Percentiles rank a stretch among this genome's conserved stretches.
phyloP scores from a whole-genome alignment of 2,888 invertebrate genomes.

The Trimorus sp. region DNA sequence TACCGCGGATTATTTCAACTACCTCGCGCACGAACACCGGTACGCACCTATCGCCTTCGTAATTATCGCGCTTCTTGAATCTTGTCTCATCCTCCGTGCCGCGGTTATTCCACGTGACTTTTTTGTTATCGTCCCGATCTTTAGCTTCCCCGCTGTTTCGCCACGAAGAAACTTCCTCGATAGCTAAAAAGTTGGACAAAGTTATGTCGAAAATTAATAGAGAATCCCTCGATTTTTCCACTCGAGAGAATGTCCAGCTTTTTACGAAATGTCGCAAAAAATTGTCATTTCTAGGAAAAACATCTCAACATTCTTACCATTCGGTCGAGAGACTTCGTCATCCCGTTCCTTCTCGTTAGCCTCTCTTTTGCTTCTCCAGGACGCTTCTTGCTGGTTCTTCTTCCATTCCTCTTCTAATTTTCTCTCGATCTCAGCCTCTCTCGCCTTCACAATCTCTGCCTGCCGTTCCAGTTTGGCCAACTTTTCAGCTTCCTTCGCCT shows the following conservation, averaged over 20 bases:
- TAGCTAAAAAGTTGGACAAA: constrained; percentile 13
- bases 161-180: constrained; percentile 37
- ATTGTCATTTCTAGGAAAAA: background rate
- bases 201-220: constrained; percentile 5
- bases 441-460: constrained; percentile 86
- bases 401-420: constrained; percentile 83
- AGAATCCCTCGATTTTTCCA: no score
- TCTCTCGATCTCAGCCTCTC: constrained; percentile 88
- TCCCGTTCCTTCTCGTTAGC: constrained; percentile 4
- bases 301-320: background rate
- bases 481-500: constrained; percentile 83
- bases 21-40: constrained; percentile 1
- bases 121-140: constrained; percentile 38
- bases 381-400: constrained; percentile 66
- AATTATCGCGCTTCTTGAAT: constrained; percentile 77
- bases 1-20: constrained; percentile 23
- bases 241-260: no score
- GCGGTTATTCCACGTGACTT: constrained; percentile 32
- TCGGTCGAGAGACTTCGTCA: background rate
- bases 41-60: constrained; percentile 69
- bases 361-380: constrained; percentile 64
- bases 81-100: constrained; percentile 70
- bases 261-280: background rate
- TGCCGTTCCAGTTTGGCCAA: constrained; percentile 86
- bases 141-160: constrained; percentile 29